A percentile compares a stretch with the other conserved stretches of the same genome.
Conservation (phyloP, 2,888 invertebrate species). For the Agrypnus murinus region DNA sequence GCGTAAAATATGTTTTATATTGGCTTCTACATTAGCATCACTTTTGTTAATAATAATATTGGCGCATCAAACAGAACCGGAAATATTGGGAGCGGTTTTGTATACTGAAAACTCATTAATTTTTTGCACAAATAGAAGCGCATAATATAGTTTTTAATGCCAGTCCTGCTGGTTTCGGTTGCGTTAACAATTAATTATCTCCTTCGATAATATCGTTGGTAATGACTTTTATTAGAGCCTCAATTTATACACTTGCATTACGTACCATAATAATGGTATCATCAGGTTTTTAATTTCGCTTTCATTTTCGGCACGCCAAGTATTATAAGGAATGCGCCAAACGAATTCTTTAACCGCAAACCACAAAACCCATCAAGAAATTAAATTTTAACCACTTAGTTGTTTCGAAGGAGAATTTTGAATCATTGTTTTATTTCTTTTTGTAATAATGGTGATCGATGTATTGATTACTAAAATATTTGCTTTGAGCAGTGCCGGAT, state of each 20-base stretch:
- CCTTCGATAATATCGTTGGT: constrained; percentile 9
- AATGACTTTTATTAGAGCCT: not conserved
- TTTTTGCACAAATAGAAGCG: constrained; percentile 17
- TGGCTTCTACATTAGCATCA: not conserved
- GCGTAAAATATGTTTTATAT: no score
- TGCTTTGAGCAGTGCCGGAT: no score
- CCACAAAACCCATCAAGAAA: not conserved
- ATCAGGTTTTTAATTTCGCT: constrained; percentile 18
- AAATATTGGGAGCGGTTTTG: constrained; percentile 18
- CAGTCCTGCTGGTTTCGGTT: not conserved
- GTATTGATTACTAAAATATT: no score
- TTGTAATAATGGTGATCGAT: no score
- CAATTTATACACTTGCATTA: constrained; percentile 6
- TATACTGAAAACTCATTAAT: constrained; percentile 22
- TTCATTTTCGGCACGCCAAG: not conserved
- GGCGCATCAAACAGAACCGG: constrained; percentile 20
- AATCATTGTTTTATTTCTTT: no score
- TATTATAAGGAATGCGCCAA: not conserved
- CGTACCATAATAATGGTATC: not conserved
- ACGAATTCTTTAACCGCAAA: constrained; percentile 8
- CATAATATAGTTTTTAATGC: constrained; percentile 16
- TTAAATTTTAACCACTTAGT: no score
- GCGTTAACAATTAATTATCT: constrained; percentile 1
- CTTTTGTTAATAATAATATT: constrained; percentile 18
- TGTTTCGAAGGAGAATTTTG: no score